Percentiles rank a stretch among this genome's conserved stretches.
phyloP scores from a whole-genome alignment of 2,113 vertebrate genomes.

The Hassar affinis region DNA sequence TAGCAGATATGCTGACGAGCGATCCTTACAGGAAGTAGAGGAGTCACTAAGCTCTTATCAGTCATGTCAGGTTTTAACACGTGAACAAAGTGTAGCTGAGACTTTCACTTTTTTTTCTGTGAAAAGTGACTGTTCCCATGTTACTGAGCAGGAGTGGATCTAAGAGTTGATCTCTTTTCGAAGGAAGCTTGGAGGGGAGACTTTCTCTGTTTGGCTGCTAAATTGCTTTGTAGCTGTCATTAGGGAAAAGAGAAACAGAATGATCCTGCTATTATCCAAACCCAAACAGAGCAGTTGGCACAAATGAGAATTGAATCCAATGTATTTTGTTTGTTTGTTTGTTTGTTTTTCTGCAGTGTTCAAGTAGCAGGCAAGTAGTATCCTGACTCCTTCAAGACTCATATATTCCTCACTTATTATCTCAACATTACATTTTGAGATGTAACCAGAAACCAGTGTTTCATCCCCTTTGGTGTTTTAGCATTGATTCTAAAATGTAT shows the following conservation, averaged over 20 bases:
- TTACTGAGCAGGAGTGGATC: background rate
- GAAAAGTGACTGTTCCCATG: background rate
- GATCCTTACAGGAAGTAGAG: background rate
- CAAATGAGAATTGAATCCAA: background rate
- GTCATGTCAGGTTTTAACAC: constrained; percentile 3
- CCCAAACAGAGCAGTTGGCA: background rate
- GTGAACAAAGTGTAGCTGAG: background rate
- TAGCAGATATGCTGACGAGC: constrained; percentile 17
- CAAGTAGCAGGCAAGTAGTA: background rate
- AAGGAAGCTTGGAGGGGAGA: background rate
- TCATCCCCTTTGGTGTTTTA: background rate
- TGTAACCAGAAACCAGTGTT: background rate
- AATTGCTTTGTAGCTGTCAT: background rate
- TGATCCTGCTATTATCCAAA: constrained; percentile 1
- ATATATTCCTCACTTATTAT: background rate
- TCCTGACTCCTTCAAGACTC: background rate
- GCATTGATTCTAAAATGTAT: too few relatives aligned
- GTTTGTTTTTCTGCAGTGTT: background rate
- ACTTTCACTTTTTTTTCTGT: background rate
- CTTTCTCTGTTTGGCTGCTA: background rate
- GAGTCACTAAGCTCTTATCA: background rate
- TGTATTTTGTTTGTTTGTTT: background rate
- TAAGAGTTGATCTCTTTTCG: background rate
- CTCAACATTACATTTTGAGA: background rate
- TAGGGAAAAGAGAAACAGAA: background rate